Conservation (phyloP, 2,888 invertebrate species). For the Heliconius sara region DNA sequence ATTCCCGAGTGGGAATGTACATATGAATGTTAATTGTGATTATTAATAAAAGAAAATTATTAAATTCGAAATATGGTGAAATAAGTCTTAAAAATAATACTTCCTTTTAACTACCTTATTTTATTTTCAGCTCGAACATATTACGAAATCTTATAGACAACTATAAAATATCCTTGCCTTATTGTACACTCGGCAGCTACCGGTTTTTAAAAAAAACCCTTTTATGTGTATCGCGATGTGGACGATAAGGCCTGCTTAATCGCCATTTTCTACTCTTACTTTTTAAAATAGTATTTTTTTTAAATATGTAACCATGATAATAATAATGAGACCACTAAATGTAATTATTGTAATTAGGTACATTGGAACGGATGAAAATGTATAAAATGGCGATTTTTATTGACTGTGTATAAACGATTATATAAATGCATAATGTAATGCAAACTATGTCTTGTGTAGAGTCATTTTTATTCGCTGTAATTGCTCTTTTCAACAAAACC, state of each 20-base stretch:
- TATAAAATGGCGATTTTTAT: not conserved
- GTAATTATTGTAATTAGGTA: not conserved
- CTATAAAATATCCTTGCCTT: not conserved
- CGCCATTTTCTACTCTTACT: constrained; percentile 5
- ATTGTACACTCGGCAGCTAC: not conserved
- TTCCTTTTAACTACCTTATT: not conserved
- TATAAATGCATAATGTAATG: not conserved
- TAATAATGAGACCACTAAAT: not conserved
- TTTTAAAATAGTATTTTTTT: not conserved
- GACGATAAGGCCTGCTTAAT: constrained; percentile 1
- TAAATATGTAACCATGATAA: not conserved
- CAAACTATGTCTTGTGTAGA: not conserved
- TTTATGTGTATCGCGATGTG: not conserved
- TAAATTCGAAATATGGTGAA: not conserved
- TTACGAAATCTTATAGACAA: constrained; percentile 10
- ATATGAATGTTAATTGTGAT: not conserved
- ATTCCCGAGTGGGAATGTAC: not conserved
- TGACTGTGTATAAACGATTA: too few relatives aligned
- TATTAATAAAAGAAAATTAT: not conserved
- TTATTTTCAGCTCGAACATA: not conserved
- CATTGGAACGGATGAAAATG: not conserved
- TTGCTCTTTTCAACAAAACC: not conserved
- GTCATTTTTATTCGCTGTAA: not conserved
- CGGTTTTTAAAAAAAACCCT: constrained; percentile 20
- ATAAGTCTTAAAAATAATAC: not conserved